Conservation (phyloP, 1,140 invertebrate genomes). For the Diplogasteroides magnus region DNA sequence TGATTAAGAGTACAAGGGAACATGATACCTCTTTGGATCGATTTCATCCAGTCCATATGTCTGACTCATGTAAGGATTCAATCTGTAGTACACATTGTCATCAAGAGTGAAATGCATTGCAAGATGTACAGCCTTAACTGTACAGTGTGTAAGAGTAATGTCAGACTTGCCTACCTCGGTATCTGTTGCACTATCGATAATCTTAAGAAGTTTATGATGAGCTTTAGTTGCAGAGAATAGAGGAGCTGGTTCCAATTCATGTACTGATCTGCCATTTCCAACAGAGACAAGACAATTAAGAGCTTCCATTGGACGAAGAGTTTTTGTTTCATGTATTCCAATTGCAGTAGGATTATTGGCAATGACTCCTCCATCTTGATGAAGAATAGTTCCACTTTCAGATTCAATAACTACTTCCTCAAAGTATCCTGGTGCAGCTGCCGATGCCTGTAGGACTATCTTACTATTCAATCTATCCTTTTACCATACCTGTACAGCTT, state of each 20-base stretch:
- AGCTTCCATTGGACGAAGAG: slow-evolving; percentile 73
- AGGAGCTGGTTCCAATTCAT: slow-evolving; percentile 48
- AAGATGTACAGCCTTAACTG: slow-evolving; percentile 68
- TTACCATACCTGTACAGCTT: slow-evolving; percentile 64
- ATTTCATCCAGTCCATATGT: slow-evolving; percentile 78
- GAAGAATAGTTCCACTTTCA: slow-evolving; percentile 55
- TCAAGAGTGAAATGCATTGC: slow-evolving; percentile 73
- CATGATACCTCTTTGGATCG: slow-evolving; percentile 60
- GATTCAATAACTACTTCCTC: slow-evolving; percentile 74
- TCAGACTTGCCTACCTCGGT: slow-evolving; percentile 24
- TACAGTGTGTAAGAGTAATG: too few relatives aligned
- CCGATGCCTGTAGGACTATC: slow-evolving; percentile 67
- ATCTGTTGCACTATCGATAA: slow-evolving; percentile 22
- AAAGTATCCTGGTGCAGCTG: slow-evolving; percentile 86
- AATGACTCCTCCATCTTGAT: slow-evolving; percentile 75
- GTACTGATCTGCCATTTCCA: slow-evolving; percentile 66
- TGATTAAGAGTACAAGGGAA: not conserved
- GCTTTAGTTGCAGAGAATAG: slow-evolving; percentile 52
- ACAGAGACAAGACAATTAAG: slow-evolving; percentile 81
- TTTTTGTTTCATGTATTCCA: slow-evolving; percentile 77
- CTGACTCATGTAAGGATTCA: slow-evolving; percentile 82
- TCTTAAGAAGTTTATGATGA: slow-evolving; percentile 66
- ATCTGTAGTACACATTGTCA: slow-evolving; percentile 73
- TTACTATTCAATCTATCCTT: not conserved
- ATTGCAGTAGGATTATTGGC: slow-evolving; percentile 85